Base-by-base conservation (phyloP, 2,797 vertebrate species). In the Periophthalmus magnuspinnatus region DNA sequence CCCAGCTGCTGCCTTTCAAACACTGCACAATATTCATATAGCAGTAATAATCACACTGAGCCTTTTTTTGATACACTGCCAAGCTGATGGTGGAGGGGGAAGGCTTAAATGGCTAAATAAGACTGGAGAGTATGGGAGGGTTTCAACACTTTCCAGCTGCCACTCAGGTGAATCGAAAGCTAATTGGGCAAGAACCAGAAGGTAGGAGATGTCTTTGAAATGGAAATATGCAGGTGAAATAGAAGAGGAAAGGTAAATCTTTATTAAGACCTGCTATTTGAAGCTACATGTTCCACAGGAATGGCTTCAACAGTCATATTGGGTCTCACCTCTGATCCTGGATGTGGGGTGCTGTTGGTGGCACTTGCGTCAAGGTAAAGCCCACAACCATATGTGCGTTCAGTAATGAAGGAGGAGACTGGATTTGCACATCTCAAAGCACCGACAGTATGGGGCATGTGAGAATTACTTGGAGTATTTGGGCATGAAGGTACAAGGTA, bases 181-280 rank as follows among this genome's bases (percentile, higher is more conserved):
- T 34, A 48, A 55, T 69, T 41, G 19, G 24, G 5, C 17, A 45
- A 52, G 22, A 48, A 58, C 72, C 47, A 17, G 19, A 19, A 13
- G 57, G 48, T 34, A 21, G 50, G 36, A 56, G 8, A 36, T 22
- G 14, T 5, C 66, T 67, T 81, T 81, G 70, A 85, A 81, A 73
- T 77, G 75, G 48, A 82, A 79, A 84, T 70, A 47, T 41, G 6
- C 17, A 19, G 50, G 41, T 19, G 24, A 56, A 69, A 61, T 72
- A 36, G 16, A 36, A 34, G 32, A 22, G 48, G 61, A 19, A 21
- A 67, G 19, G 47, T 69, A 54, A 70, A 78, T 71, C 68, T 77
- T 63, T 57, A 73, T 21, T 45, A 10, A 69, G 61, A 74, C 55
- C 22, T 38, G 22, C 47, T 36, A 48, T 5, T 2, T 47, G 32